Conservation (phyloP, 2,113 vertebrate species). For the Ellobius talpinus region DNA sequence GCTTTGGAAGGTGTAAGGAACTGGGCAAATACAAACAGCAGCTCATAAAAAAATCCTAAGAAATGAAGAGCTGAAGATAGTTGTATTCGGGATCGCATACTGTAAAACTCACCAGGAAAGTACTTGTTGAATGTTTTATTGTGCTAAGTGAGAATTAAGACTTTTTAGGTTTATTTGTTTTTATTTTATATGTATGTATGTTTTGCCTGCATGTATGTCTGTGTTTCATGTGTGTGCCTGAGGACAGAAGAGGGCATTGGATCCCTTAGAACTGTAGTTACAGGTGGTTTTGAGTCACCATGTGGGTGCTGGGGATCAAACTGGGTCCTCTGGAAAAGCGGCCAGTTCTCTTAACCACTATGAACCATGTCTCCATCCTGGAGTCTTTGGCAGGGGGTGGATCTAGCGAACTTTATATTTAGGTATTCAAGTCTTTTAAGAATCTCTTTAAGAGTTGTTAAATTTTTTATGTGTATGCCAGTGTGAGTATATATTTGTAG, state of each 20-base stretch:
- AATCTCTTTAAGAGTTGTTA: background rate
- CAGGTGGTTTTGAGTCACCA: background rate
- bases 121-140: background rate
- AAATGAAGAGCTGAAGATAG: background rate
- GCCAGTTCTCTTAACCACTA: background rate
- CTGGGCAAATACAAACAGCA: background rate
- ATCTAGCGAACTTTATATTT: background rate
- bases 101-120: constrained; percentile 10
- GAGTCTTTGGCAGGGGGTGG: too few relatives aligned
- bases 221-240: too few relatives aligned
- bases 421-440: background rate
- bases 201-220: background rate
- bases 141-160: background rate
- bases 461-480: background rate
- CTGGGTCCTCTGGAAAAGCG: background rate
- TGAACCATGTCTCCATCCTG: background rate
- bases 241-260: background rate
- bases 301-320: background rate
- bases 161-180: background rate
- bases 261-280: background rate
- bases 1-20: constrained; percentile 27
- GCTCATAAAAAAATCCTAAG: background rate
- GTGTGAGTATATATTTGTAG: background rate
- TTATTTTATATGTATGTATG: background rate
- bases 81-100: background rate